Evolutionary conservation across 2,113 vertebrate species (phyloP).

Genomic region (Pionites leucogaster): DNA sequence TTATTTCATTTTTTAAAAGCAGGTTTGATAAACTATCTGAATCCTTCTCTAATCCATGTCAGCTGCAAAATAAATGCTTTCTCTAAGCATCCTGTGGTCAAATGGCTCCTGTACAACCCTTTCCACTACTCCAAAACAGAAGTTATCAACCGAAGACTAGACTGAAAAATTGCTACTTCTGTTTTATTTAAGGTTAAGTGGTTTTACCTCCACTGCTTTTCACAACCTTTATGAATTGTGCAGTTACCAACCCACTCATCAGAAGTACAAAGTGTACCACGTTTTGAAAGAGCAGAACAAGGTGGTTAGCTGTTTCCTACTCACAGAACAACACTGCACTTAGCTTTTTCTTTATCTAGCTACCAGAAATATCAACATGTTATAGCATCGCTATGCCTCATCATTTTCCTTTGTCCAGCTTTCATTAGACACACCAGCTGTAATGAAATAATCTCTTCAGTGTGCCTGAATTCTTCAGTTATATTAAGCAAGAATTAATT

Average conservation of each 20-base stretch:
- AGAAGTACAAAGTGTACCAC: neutral
- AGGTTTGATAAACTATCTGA: neutral
- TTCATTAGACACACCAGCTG: neutral
- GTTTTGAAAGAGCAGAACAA: neutral
- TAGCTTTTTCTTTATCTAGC: neutral
- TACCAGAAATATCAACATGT: neutral
- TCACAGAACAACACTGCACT: fast-evolving
- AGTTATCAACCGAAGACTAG: neutral
- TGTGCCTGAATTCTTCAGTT: neutral
- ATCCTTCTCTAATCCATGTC: neutral
- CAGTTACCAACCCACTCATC: neutral
- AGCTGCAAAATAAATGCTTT: neutral
- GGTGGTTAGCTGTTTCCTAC: neutral
- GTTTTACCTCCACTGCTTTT: neutral
- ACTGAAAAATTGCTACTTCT: neutral
- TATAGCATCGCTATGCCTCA: fast-evolving
- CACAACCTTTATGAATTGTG: neutral
- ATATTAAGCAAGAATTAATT: neutral
- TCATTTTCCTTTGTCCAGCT: neutral
- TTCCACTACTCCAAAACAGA: neutral
- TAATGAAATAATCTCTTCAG: neutral
- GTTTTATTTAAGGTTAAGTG: neutral
- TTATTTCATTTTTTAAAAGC: neutral
- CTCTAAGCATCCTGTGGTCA: neutral
- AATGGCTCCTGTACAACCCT: neutral